These are phyloP conservation scores for Drosophila hawaiiensis DNA, from an alignment of 2,888 invertebrate species.

Conservation along the genomic window DNA sequence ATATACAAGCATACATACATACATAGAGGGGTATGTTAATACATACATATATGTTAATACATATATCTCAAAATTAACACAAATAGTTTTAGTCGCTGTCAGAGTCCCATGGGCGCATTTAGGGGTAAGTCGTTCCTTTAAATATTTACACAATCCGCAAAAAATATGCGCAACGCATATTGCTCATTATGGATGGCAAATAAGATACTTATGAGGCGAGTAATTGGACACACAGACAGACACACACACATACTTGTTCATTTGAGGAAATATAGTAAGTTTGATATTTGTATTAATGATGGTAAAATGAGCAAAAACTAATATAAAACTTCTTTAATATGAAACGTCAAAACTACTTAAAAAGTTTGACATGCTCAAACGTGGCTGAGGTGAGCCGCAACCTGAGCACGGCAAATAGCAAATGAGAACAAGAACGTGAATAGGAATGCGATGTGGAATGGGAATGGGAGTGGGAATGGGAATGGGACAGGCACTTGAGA, in stretches of 20 bases:
- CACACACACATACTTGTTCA: neutral
- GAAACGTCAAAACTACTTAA: constrained; percentile 78
- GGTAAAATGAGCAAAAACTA: constrained; percentile 78
- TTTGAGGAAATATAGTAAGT: constrained; percentile 46
- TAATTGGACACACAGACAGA: constrained; percentile 5
- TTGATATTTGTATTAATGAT: constrained; percentile 76
- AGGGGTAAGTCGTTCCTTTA: constrained; percentile 63
- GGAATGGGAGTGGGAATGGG: too few relatives aligned
- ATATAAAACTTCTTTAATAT: constrained; percentile 78
- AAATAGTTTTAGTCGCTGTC: constrained; percentile 51
- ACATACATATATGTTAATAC: too few relatives aligned
- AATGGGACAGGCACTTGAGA: constrained; percentile 11
- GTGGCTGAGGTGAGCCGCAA: constrained; percentile 40
- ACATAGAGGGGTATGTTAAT: neutral
- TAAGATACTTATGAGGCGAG: constrained; percentile 39
- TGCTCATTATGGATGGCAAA: constrained; percentile 74
- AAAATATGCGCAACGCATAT: constrained; percentile 62
- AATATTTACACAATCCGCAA: constrained; percentile 68
- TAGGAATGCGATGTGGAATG: neutral
- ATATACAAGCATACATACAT: constrained; percentile 7
- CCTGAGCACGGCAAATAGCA: constrained; percentile 41
- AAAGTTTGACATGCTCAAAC: constrained; percentile 72
- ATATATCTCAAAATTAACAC: constrained; percentile 17
- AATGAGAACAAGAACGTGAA: constrained; percentile 11
- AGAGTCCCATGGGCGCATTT: constrained; percentile 60